A percentile compares a stretch with the other conserved stretches of the same genome.
Conservation (phyloP, 2,797 vertebrate genomes). For the Lacerta bilineata region DNA sequence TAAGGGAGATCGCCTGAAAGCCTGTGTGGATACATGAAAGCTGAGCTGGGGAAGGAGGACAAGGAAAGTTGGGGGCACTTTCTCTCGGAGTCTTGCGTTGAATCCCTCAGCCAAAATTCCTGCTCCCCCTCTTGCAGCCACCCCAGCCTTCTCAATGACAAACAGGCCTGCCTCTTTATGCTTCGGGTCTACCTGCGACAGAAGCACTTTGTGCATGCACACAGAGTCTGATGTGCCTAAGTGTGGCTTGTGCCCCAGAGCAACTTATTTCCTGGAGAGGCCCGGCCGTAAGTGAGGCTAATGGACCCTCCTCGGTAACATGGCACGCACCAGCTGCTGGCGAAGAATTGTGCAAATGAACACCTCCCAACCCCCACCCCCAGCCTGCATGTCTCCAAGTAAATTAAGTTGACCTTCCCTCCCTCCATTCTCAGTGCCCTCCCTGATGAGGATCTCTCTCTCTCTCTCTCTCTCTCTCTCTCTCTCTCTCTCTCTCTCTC, state of each 20-base stretch:
- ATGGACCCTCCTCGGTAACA: slow-evolving; percentile 43
- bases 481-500: slow-evolving; percentile 14
- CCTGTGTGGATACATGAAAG: neutral
- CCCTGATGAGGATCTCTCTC: neutral
- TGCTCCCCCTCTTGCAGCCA: too few relatives aligned
- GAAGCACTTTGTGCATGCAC: neutral
- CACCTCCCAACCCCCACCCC: neutral
- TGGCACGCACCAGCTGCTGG: slow-evolving; percentile 59
- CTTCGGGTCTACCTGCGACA: neutral
- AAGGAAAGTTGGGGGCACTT: neutral
- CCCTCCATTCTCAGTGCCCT: neutral
- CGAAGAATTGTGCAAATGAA: slow-evolving; percentile 67
- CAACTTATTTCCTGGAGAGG: neutral
- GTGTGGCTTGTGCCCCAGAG: neutral
- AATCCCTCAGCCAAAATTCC: neutral
- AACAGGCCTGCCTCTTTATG: too few relatives aligned
- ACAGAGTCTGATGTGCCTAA: neutral
- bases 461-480: too few relatives aligned
- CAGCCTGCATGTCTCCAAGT: slow-evolving; percentile 56
- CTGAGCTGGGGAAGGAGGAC: neutral
- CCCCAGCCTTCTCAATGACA: neutral
- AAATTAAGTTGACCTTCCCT: slow-evolving; percentile 77
- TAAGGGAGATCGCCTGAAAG: too few relatives aligned
- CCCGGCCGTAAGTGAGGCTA: slow-evolving; percentile 41
- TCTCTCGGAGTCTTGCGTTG: too few relatives aligned